A percentile compares a stretch with the other conserved stretches of the same genome.
These are phyloP conservation scores for Agonopterix alstromeriana DNA, from an alignment of 2,888 invertebrate species.

Conservation along the genomic window DNA sequence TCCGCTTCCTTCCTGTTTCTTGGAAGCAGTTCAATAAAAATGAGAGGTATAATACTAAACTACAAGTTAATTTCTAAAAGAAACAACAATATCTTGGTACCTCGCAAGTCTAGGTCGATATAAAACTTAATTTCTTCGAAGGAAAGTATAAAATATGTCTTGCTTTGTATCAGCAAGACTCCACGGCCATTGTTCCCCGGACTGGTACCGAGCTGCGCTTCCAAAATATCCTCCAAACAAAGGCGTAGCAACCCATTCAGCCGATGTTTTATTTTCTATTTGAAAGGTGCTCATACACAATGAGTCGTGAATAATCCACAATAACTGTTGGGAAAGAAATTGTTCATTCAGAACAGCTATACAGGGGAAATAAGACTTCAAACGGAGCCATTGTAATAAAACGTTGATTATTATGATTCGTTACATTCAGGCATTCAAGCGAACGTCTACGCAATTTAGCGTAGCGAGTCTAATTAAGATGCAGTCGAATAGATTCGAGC, in stretches of 20 bases:
- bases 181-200: conserved; percentile 29
- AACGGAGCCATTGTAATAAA: conserved; percentile 41
- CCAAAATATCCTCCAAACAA: conserved; percentile 55
- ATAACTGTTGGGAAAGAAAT: conserved; percentile 50
- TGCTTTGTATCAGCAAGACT: conserved; percentile 1
- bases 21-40: too few relatives aligned
- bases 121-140: too few relatives aligned
- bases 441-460: background rate
- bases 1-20: too few relatives aligned
- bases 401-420: conserved; percentile 46
- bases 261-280: conserved; percentile 53
- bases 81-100: too few relatives aligned
- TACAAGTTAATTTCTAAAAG: too few relatives aligned
- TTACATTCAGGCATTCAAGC: conserved; percentile 34
- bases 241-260: conserved; percentile 48
- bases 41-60: too few relatives aligned
- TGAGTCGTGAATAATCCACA: conserved; percentile 62
- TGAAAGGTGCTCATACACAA: conserved; percentile 56
- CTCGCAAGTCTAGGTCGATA: too few relatives aligned
- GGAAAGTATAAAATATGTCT: background rate
- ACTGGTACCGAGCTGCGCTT: conserved; percentile 26
- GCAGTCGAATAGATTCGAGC: conserved; percentile 34
- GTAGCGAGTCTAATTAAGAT: conserved; percentile 38
- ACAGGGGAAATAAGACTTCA: conserved; percentile 40
- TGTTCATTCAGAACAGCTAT: conserved; percentile 42